These are phyloP conservation scores for Heterotilapia buettikoferi DNA, from an alignment of 2,113 vertebrate species.

Conservation along the genomic window DNA sequence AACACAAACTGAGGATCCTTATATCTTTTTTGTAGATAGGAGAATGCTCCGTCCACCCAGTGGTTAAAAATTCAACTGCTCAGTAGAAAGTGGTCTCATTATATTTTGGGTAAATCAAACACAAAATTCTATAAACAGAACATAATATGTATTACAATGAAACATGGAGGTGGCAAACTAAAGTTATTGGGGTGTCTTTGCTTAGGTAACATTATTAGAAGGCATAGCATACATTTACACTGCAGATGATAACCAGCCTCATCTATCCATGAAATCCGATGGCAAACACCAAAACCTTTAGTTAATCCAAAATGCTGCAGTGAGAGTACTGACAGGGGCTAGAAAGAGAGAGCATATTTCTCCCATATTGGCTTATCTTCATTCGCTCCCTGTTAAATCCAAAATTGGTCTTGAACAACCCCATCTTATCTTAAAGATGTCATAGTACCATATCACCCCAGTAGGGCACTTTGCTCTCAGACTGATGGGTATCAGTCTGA, in stretches of 20 bases:
- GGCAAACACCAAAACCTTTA: fast-evolving
- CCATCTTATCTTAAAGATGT: background rate
- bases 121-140: background rate
- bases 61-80: background rate
- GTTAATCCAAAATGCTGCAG: background rate
- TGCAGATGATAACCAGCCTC: background rate
- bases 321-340: background rate
- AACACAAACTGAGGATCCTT: background rate
- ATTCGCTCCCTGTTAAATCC: background rate
- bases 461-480: background rate
- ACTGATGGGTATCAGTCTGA: background rate
- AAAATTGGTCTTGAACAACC: background rate
- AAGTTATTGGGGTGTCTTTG: background rate
- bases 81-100: background rate
- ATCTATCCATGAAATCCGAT: background rate
- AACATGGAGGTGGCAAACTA: background rate
- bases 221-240: background rate
- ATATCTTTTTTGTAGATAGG: background rate
- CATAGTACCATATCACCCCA: fast-evolving
- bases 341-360: background rate
- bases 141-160: background rate
- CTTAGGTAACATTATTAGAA: background rate
- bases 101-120: background rate
- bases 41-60: background rate
- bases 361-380: background rate